Evolutionary conservation across 2,797 vertebrate genomes (phyloP).

Genomic region (Tachyglossus aculeatus): DNA sequence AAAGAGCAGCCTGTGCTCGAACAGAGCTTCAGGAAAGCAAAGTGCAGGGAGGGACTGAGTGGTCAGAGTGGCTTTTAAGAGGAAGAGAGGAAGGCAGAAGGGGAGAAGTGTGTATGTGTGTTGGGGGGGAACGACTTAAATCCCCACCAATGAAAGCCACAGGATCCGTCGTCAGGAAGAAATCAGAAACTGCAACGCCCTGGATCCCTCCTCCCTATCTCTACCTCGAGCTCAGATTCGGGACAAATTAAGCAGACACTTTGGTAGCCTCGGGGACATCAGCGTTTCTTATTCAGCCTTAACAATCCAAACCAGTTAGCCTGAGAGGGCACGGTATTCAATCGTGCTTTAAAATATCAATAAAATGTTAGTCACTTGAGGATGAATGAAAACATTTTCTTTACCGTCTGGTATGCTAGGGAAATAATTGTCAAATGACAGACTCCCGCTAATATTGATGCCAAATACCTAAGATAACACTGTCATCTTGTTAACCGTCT

Average conservation of each 20-base stretch:
- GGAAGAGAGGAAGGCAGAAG: no score
- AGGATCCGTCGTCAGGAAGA: no score
- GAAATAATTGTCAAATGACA: constrained; percentile 71
- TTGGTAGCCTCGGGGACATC: accelerated
- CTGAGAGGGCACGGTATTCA: constrained; percentile 8
- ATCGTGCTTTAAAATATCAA: constrained; percentile 33
- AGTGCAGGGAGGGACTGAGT: no score
- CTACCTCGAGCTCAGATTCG: no score
- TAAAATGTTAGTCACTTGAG: constrained; percentile 54
- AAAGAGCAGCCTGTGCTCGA: no score
- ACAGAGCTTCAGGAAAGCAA: no score
- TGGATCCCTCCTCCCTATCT: no score
- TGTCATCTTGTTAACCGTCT: constrained; percentile 54
- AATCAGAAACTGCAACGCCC: no score
- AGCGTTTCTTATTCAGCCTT: constrained; percentile 5
- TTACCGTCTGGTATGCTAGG: constrained; percentile 64
- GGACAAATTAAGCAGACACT: not conserved
- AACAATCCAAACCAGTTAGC: constrained; percentile 17
- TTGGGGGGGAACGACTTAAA: no score
- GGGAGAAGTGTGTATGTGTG: no score
- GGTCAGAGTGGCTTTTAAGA: no score
- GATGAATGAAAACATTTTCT: constrained; percentile 74
- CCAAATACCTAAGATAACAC: constrained; percentile 64
- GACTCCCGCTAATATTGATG: constrained; percentile 68
- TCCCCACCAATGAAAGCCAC: no score